Base-by-base conservation (phyloP, 92 coral and sea anemone genomes). In the Epizoanthus stellaris region DNA sequence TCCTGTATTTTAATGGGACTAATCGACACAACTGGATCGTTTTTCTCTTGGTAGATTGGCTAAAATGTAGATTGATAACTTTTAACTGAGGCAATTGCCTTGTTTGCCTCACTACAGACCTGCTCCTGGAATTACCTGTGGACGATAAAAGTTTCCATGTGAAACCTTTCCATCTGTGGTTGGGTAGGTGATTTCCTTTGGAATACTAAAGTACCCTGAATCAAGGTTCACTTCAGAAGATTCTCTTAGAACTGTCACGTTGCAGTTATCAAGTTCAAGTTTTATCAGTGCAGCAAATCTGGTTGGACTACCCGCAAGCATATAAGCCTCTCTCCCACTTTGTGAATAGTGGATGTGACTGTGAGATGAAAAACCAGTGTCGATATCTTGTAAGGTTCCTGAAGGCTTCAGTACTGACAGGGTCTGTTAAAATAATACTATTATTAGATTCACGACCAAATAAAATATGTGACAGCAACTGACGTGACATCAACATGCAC, bases 61-160 rank as follows among this genome's bases (percentile, higher is more conserved):
- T 19, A 64, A 8, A 45, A 45, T 6, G 9, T 6, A 10, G 52
- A 45, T 45, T 45, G 52, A 45, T 45, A 16, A 30, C 36, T 30
- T 30, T 30, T 30, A 30, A 30, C 36, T 1, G 36, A 30, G 36
- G 36, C 36, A 30, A 30, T 30, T 25, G 21, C 10, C 8, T n/a
- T 5, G 19, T 38, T n/a, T 40, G 20, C 25, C 40, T 20, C 17
- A 16, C n/a, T 25, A 34, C 39, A 57, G 13, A 30, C 67, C 54
- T 30, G 36, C 36, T 30, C 36, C 36, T 30, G 36, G 21, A 75
- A 72, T 52, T 75, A 94, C 99, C 96, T 91, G 85, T 3, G 99
- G 99, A 20, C 94, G 91, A 45, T 96, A 96, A 70, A 88, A 88
- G 80, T 89, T 94, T 20, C 95, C 99, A 86, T 96, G 87, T 17